Conservation (phyloP, 2,797 vertebrate genomes). For the Mionectes olivaceus region DNA sequence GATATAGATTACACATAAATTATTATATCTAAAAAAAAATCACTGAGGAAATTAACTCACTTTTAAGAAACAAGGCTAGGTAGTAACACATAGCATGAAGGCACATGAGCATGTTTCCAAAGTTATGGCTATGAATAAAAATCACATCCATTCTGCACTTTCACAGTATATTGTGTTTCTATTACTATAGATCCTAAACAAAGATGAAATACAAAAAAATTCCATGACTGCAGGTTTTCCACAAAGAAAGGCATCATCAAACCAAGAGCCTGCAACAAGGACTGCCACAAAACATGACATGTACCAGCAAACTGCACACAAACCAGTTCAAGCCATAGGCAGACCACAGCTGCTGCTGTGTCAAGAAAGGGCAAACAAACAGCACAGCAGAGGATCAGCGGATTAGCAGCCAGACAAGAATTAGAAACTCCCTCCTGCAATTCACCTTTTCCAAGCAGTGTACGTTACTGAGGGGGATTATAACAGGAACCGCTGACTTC, state of each 20-base stretch:
- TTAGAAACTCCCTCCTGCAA: neutral
- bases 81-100: neutral
- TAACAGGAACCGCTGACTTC: neutral
- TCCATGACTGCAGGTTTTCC: neutral
- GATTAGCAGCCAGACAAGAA: neutral
- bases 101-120: neutral
- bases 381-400: neutral
- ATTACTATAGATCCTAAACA: neutral
- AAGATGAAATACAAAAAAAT: neutral
- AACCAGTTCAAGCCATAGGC: neutral
- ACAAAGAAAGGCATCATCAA: neutral
- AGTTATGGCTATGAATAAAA: neutral
- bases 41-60: neutral
- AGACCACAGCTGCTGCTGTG: neutral
- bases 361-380: neutral
- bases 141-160: neutral
- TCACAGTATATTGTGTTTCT: neutral
- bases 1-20: neutral
- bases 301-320: neutral
- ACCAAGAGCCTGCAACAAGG: neutral
- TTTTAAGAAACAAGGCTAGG: neutral
- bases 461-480: neutral
- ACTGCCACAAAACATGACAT: rapidly evolving
- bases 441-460: neutral
- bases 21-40: neutral